These are phyloP conservation scores for Athrips mouffetella DNA, from an alignment of 2,888 invertebrate genomes.

Conservation along the genomic window DNA sequence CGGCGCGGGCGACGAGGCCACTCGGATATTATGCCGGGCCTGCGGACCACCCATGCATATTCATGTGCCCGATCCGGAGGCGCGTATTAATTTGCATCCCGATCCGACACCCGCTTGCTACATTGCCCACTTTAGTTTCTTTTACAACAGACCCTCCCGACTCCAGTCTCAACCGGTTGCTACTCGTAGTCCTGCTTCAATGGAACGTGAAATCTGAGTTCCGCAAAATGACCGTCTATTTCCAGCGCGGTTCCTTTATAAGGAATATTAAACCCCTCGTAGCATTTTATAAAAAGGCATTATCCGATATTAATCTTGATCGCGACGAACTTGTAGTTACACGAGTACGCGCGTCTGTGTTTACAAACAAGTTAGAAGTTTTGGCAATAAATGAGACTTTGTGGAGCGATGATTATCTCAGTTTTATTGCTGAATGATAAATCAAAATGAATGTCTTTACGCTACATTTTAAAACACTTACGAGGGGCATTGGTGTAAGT, in stretches of 20 bases:
- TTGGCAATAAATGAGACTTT: slow-evolving; percentile 17
- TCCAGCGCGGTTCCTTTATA: neutral
- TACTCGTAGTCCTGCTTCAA: slow-evolving; percentile 35
- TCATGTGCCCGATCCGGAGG: slow-evolving; percentile 66
- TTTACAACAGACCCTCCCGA: slow-evolving; percentile 42
- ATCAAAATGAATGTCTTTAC: slow-evolving; percentile 35
- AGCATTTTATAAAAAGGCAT: neutral
- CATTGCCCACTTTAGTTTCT: slow-evolving; percentile 65
- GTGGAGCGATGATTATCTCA: neutral
- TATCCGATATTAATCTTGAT: neutral
- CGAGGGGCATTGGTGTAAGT: slow-evolving; percentile 51
- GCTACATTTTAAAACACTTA: slow-evolving; percentile 49
- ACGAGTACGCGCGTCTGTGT: no score
- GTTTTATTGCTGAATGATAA: slow-evolving; percentile 27
- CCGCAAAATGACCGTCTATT: slow-evolving; percentile 13
- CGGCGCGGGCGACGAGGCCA: slow-evolving; percentile 33
- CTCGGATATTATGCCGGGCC: slow-evolving; percentile 66
- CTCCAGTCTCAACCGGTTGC: slow-evolving; percentile 35
- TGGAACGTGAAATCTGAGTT: slow-evolving; percentile 44
- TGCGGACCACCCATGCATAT: slow-evolving; percentile 65
- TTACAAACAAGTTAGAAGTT: slow-evolving; percentile 12
- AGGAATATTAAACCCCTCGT: neutral
- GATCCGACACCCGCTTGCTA: slow-evolving; percentile 55
- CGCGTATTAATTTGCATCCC: slow-evolving; percentile 76
- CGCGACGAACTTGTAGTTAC: neutral